Percentiles rank a stretch among this genome's conserved stretches.
Evolutionary conservation across 2,113 vertebrate species (phyloP).

Genomic region (Castor canadensis): DNA sequence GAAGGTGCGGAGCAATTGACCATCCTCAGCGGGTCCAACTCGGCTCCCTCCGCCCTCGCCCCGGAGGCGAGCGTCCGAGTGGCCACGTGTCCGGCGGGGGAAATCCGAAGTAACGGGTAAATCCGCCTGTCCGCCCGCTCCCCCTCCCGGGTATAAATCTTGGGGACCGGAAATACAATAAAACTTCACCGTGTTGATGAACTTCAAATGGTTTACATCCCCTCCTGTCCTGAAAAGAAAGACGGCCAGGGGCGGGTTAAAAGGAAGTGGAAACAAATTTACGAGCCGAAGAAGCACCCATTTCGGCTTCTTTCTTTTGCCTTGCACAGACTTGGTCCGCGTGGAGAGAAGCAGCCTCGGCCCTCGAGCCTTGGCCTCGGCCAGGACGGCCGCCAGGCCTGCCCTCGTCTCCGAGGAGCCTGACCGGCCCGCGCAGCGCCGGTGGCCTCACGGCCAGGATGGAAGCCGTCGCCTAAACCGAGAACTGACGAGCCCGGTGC

Average conservation of each 20-base stretch:
- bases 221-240: slow-evolving; percentile 72
- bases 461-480: not conserved
- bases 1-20: not conserved
- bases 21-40: not conserved
- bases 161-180: slow-evolving; percentile 84
- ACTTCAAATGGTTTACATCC: slow-evolving; percentile 82
- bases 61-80: not conserved
- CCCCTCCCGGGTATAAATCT: slow-evolving; percentile 79
- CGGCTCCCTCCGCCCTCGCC: slow-evolving; percentile 34
- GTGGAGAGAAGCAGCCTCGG: not conserved
- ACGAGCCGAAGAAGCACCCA: slow-evolving; percentile 38
- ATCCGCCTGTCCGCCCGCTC: slow-evolving; percentile 21
- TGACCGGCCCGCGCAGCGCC: not conserved
- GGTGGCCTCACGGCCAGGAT: not conserved
- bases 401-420: not conserved
- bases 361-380: not conserved
- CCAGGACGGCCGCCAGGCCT: not conserved
- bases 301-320: slow-evolving; percentile 21
- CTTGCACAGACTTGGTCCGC: not conserved
- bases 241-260: slow-evolving; percentile 46
- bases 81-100: slow-evolving; percentile 53
- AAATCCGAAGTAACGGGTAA: slow-evolving; percentile 39
- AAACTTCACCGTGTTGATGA: slow-evolving; percentile 84
- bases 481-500: rapidly evolving
- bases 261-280: slow-evolving; percentile 72